Evolutionary conservation across 1,140 invertebrate species (phyloP).

Genomic region (Zophobas morio): DNA sequence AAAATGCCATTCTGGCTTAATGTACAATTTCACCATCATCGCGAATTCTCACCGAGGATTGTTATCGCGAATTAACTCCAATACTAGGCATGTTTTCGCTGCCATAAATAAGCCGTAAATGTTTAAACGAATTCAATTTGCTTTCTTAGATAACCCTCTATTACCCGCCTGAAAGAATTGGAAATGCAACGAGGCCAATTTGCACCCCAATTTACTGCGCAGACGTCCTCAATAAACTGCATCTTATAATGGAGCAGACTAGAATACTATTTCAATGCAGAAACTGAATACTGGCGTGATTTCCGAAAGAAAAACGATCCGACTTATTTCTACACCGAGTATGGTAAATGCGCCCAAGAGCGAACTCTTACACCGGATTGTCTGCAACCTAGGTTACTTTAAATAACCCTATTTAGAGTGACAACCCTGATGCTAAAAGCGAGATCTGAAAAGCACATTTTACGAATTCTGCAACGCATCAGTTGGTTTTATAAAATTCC

Average conservation of each 20-base stretch:
- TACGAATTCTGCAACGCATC: too few relatives aligned
- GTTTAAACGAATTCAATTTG: slow-evolving; percentile 36
- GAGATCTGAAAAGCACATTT: too few relatives aligned
- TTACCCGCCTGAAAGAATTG: slow-evolving; percentile 1
- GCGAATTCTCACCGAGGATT: slow-evolving; percentile 14
- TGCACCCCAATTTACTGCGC: slow-evolving; percentile 29
- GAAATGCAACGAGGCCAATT: slow-evolving; percentile 34
- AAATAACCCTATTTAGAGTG: too few relatives aligned
- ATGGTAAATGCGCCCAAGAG: too few relatives aligned
- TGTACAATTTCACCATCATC: slow-evolving; percentile 27
- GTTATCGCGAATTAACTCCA: slow-evolving; percentile 39
- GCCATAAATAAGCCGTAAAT: slow-evolving; percentile 15
- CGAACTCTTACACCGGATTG: too few relatives aligned
- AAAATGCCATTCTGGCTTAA: slow-evolving; percentile 36
- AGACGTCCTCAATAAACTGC: slow-evolving; percentile 30
- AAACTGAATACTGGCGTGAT: slow-evolving; percentile 27
- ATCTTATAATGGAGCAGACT: slow-evolving; percentile 16
- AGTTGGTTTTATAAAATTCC: too few relatives aligned
- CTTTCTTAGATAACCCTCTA: neutral
- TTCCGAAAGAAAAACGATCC: slow-evolving; percentile 25
- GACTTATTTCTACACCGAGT: neutral
- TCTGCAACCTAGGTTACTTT: too few relatives aligned
- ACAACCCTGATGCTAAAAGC: too few relatives aligned
- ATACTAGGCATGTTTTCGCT: slow-evolving; percentile 24
- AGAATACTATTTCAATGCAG: slow-evolving; percentile 22